A percentile compares a stretch with the other conserved stretches of the same genome.
phyloP scores from a whole-genome alignment of 2,113 vertebrate species.

The Actenoides lindsayi region DNA sequence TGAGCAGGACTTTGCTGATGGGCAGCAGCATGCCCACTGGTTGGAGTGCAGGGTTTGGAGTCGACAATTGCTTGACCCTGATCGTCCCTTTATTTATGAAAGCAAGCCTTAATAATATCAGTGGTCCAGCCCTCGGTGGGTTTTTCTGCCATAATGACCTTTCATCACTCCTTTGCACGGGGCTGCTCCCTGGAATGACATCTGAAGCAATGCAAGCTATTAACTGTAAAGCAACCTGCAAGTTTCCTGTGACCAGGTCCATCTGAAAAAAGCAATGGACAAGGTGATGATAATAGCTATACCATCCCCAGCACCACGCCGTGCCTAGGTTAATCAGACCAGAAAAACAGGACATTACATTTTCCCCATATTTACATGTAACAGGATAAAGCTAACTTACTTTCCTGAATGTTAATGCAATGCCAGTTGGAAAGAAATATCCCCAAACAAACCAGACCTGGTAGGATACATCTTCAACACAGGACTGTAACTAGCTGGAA shows the following conservation, averaged over 20 bases:
- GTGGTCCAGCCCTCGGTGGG: neutral
- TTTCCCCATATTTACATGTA: neutral
- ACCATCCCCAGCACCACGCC: neutral
- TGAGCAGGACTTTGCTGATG: neutral
- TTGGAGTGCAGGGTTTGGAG: neutral
- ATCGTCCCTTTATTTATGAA: neutral
- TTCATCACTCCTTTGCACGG: neutral
- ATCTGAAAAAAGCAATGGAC: neutral
- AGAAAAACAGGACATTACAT: neutral
- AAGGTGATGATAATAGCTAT: fast-evolving
- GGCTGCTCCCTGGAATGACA: neutral
- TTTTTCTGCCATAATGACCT: neutral
- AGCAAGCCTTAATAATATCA: neutral
- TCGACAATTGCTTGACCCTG: neutral
- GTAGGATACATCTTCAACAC: neutral
- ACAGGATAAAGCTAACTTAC: neutral
- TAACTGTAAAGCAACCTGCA: neutral
- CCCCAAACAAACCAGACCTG: neutral
- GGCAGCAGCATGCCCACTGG: neutral
- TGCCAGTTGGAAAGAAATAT: neutral
- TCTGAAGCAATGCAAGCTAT: neutral
- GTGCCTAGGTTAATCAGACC: neutral
- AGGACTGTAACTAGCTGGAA: neutral
- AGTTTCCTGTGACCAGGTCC: neutral
- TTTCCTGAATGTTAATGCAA: neutral